Evolutionary conservation across 2,113 vertebrate genomes (phyloP).

Genomic region (Gopherus flavomarginatus): DNA sequence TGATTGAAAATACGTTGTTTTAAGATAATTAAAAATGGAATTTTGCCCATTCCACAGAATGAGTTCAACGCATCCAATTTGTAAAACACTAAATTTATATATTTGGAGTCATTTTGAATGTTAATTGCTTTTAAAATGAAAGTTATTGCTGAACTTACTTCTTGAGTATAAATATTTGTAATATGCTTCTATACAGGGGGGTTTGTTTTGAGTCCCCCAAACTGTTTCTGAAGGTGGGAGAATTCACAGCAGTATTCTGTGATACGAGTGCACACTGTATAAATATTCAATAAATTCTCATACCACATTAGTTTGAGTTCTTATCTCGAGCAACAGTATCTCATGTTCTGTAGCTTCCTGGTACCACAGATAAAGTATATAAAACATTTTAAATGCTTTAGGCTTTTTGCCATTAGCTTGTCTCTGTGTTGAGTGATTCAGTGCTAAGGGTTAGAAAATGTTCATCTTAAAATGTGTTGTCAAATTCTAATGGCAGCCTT

Average conservation of each 20-base stretch:
- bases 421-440: not conserved
- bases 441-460: not conserved
- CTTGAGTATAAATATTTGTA: not conserved
- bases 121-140: not conserved
- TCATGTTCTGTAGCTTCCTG: fast-evolving
- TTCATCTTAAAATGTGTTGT: not conserved
- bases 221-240: not conserved
- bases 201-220: constrained; percentile 7
- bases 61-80: constrained; percentile 22
- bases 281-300: constrained; percentile 14
- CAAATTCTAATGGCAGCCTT: not conserved
- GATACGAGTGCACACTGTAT: not conserved
- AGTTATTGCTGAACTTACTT: not conserved
- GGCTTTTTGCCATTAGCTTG: not conserved
- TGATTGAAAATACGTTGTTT: not conserved
- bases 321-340: not conserved
- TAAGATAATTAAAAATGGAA: constrained; percentile 14
- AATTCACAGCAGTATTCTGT: not conserved
- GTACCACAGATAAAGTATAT: not conserved
- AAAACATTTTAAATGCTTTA: not conserved
- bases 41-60: constrained; percentile 3
- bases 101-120: not conserved
- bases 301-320: not conserved
- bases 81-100: constrained; percentile 1
- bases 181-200: not conserved